Evolutionary conservation across 1,140 invertebrate genomes (phyloP).

Genomic region (silkworm (Bombyx mori)): DNA sequence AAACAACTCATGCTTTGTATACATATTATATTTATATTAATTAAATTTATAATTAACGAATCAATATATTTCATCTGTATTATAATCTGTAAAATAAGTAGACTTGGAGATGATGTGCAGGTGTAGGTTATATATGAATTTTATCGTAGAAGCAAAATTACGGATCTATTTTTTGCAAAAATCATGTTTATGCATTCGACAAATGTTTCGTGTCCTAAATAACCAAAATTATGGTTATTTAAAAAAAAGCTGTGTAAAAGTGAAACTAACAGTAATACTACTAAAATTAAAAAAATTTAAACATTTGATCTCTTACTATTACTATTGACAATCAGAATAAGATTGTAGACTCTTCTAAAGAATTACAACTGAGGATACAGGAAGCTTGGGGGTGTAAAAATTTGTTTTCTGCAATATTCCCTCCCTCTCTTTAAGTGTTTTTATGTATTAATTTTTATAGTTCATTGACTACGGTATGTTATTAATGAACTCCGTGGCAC

Average conservation of each 20-base stretch:
- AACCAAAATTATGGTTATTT: too few relatives aligned
- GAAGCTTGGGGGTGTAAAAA: not conserved
- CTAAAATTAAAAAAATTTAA: too few relatives aligned
- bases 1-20: slow-evolving; percentile 3
- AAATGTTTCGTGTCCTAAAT: not conserved
- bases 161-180: not conserved
- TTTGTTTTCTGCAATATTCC: not conserved
- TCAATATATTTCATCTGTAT: not conserved
- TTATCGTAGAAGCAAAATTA: not conserved
- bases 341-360: not conserved
- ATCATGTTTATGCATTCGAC: not conserved
- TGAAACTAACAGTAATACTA: not conserved
- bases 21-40: slow-evolving; percentile 4
- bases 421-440: not conserved
- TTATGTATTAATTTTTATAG: not conserved
- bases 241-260: not conserved
- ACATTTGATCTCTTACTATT: not conserved
- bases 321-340: not conserved
- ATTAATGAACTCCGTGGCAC: not conserved
- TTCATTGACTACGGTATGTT: not conserved
- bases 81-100: not conserved
- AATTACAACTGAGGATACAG: not conserved
- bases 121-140: too few relatives aligned
- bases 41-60: not conserved
- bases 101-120: not conserved